Evolutionary conservation across 1,140 invertebrate genomes (phyloP).

Genomic region (Nixonia krombeini): DNA sequence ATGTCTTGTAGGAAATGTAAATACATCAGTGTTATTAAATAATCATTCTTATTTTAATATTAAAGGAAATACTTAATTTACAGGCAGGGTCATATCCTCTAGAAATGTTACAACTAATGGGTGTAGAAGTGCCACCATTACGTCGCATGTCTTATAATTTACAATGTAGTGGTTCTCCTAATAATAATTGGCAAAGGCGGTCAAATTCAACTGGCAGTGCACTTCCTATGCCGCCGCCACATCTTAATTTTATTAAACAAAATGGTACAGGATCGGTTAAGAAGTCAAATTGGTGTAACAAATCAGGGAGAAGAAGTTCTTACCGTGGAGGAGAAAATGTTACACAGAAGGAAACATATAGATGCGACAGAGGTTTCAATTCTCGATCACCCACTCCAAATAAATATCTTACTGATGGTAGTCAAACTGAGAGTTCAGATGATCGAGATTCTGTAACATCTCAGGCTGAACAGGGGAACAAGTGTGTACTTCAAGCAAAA

Average conservation of each 20-base stretch:
- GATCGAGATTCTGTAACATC: conserved; percentile 65
- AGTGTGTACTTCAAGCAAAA: conserved; percentile 44
- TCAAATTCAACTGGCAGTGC: conserved; percentile 41
- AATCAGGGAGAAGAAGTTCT: conserved; percentile 52
- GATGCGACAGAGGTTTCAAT: conserved; percentile 64
- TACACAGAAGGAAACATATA: conserved; percentile 54
- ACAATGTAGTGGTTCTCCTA: conserved; percentile 42
- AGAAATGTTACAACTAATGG: conserved; percentile 61
- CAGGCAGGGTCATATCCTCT: conserved; percentile 58
- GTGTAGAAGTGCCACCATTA: conserved; percentile 56
- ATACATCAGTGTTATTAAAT: no score
- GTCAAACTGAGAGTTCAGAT: conserved; percentile 64
- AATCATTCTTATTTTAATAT: no score
- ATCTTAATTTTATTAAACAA: conserved; percentile 51
- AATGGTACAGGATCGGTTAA: conserved; percentile 52
- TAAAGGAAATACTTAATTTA: not conserved
- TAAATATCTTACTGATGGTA: conserved; percentile 59
- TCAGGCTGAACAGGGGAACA: conserved; percentile 54
- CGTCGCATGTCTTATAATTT: conserved; percentile 49
- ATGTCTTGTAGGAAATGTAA: no score
- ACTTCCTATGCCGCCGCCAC: conserved; percentile 45
- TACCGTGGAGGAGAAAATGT: conserved; percentile 41
- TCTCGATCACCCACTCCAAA: conserved; percentile 66
- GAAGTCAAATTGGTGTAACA: conserved; percentile 63
- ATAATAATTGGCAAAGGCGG: conserved; percentile 54